A percentile compares a stretch with the other conserved stretches of the same genome.
Conservation (phyloP, 2,113 vertebrate species). For the Phasianus colchicus region DNA sequence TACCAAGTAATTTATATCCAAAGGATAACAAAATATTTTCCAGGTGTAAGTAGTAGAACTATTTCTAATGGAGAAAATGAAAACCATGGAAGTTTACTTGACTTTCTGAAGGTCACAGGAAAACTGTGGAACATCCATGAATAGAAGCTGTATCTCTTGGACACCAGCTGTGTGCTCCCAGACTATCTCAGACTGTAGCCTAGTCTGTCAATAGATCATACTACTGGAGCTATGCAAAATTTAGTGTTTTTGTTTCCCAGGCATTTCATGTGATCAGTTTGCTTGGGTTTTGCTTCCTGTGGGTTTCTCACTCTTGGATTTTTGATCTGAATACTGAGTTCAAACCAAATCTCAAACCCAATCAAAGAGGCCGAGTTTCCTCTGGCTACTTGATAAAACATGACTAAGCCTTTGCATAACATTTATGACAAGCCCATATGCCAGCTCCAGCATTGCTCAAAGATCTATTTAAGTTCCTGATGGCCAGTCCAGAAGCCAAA, state of each 20-base stretch:
- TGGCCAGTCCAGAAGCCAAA: not conserved
- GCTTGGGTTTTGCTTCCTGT: conserved; percentile 1
- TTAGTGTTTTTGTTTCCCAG: conserved; percentile 42
- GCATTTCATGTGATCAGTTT: not conserved
- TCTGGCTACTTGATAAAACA: not conserved
- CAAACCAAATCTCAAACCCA: conserved; percentile 7
- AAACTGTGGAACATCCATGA: conserved; percentile 17
- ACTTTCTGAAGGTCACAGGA: conserved; percentile 7
- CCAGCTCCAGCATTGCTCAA: not conserved
- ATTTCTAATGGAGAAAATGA: not conserved
- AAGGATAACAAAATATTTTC: not conserved
- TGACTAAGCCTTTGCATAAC: not conserved
- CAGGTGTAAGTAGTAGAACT: not conserved
- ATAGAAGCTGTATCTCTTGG: not conserved
- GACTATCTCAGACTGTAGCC: not conserved
- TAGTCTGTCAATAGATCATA: not conserved
- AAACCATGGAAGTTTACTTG: not conserved
- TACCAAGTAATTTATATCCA: not conserved
- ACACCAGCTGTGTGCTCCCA: not conserved
- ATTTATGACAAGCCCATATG: not conserved
- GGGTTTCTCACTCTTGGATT: conserved; percentile 12
- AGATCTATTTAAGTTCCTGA: not conserved
- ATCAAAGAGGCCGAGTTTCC: not conserved
- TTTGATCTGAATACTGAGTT: conserved; percentile 6
- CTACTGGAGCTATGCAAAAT: conserved; percentile 32